A percentile compares a stretch with the other conserved stretches of the same genome.
Evolutionary conservation across 2,888 invertebrate genomes (phyloP).

Genomic region (Protula sp.): DNA sequence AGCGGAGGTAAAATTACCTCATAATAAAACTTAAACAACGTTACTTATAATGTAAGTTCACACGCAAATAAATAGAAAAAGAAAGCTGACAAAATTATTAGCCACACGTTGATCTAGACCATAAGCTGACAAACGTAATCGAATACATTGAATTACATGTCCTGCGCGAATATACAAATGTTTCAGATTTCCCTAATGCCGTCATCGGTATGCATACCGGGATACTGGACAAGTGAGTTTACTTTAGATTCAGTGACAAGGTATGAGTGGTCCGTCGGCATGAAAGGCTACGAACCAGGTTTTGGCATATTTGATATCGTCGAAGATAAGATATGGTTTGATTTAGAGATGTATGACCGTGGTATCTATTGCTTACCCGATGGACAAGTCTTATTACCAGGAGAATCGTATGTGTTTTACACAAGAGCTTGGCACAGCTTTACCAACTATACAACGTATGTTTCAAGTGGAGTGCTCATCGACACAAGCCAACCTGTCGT

Average conservation of each 20-base stretch:
- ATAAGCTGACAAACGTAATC: too few relatives aligned
- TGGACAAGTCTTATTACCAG: background rate
- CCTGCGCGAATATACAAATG: too few relatives aligned
- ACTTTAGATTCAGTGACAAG: background rate
- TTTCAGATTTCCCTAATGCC: background rate
- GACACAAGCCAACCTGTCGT: background rate
- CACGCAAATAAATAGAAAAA: too few relatives aligned
- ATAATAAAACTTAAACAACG: too few relatives aligned
- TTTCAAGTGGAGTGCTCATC: background rate
- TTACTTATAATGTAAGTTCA: too few relatives aligned
- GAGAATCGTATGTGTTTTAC: background rate
- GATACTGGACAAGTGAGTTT: background rate
- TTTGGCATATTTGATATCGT: background rate
- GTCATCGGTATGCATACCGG: background rate
- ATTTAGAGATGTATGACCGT: background rate
- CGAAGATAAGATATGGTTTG: background rate
- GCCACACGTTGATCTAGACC: too few relatives aligned
- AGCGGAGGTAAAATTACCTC: too few relatives aligned
- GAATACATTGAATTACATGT: too few relatives aligned
- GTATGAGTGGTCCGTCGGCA: conserved; percentile 1
- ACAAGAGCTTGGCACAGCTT: background rate
- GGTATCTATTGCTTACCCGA: background rate
- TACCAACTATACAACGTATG: background rate
- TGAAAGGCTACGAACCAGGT: background rate
- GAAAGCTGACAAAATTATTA: too few relatives aligned